Percentiles rank a stretch among this genome's conserved stretches.
These are phyloP conservation scores for Odocoileus hemionus DNA, from an alignment of 2,113 vertebrate species.

Conservation along the genomic window DNA sequence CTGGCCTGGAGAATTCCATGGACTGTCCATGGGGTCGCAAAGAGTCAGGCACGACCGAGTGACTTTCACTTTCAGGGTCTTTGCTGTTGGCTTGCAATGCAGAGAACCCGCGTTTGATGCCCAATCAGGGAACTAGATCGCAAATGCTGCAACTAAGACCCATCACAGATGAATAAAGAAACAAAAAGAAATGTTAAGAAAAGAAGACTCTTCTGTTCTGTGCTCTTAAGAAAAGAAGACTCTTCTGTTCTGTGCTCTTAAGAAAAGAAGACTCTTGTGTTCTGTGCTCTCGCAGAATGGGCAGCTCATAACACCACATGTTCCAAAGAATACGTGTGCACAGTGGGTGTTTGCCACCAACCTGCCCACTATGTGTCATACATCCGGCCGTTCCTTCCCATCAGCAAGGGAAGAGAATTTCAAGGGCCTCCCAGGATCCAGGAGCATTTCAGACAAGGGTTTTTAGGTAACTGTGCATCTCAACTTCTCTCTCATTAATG, in stretches of 20 bases:
- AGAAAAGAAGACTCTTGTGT: neutral
- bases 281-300: fast-evolving
- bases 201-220: neutral
- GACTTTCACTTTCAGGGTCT: neutral
- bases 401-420: neutral
- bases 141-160: neutral
- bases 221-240: neutral
- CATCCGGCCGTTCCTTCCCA: neutral
- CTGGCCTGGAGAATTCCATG: neutral
- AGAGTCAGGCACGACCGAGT: fast-evolving
- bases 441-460: fast-evolving
- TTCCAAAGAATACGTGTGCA: fast-evolving
- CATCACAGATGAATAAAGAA: neutral
- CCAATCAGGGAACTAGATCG: fast-evolving
- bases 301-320: fast-evolving
- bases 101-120: neutral
- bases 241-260: fast-evolving
- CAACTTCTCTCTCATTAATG: no score
- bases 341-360: no score
- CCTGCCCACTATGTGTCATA: fast-evolving
- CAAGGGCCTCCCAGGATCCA: neutral
- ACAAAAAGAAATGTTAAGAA: neutral
- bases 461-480: fast-evolving
- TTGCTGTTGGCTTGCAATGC: neutral
- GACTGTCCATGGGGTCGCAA: no score